Base-by-base conservation (phyloP, 2,888 invertebrate genomes). In the Endomychus coccineus region DNA sequence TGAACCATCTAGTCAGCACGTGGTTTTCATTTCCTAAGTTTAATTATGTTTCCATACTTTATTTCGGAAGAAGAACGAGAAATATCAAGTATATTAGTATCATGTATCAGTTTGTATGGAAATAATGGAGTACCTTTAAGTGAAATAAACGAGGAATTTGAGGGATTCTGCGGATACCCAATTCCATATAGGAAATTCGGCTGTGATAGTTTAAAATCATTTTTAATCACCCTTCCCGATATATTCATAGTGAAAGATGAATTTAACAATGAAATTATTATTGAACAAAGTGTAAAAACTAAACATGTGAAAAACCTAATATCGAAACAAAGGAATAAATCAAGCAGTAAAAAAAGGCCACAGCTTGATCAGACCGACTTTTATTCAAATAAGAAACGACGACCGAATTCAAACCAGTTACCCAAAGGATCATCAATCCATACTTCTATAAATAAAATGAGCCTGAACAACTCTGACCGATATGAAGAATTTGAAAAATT, bases 101-200 rank as follows among this genome's bases (percentile, higher is more conserved):
- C 36, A 6, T 37, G 36, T 13, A 37, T 40, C 19, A n/a, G 17
- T 10, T 37, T 51, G 2, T 54, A 48, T 33, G 53, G 56, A 14
- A 42, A 45, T 11, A 40, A 49, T 32, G 56, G 56, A 13, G 42
- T 57, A 29, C 53, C 53, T 7, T 14, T 57, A 9, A 34, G 48
- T 16, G 23, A 36, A 23, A 42, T 55, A 9, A 47, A 55, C 22
- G 36, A 38, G 15, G 56, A 57, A 37, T 55, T 55, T 36, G 31
- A 34, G 35, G 39, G 34, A 13, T 47, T 43, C 22, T 51, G 50
- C 40, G 56, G 56, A 16, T 49, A 39, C 29, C 29, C 45, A 4
- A 49, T 55, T 33, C 56, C 56, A 7, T 57, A 51, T 37, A 42
- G 46, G 37, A 39, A 51, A 43, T 56, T 56, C 36, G 53, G 54